Percentiles rank a stretch among this genome's conserved stretches.
These are phyloP conservation scores for Scalopus aquaticus DNA, from an alignment of 2,113 vertebrate genomes.

Conservation along the genomic window DNA sequence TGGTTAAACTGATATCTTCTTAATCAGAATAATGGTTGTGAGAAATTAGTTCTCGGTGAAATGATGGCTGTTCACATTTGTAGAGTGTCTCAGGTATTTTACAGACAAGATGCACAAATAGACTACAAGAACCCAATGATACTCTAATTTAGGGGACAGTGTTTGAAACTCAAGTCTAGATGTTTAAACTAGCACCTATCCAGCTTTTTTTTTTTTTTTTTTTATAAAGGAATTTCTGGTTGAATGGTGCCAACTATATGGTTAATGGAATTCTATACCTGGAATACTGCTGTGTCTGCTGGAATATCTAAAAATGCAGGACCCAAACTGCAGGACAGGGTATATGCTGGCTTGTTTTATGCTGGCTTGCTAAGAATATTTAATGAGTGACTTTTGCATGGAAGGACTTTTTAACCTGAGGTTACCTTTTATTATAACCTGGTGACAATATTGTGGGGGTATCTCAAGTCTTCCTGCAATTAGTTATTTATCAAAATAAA, in stretches of 20 bases:
- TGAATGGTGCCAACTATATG: not conserved
- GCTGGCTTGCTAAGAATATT: not conserved
- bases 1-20: not conserved
- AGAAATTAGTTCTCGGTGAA: not conserved
- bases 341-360: not conserved
- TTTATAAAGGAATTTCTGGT: not conserved
- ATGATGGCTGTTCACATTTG: not conserved
- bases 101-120: not conserved
- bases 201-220: not conserved
- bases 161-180: not conserved
- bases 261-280: not conserved
- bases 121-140: not conserved
- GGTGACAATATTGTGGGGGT: not conserved
- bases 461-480: not conserved
- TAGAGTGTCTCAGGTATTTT: not conserved
- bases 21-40: not conserved
- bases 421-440: not conserved
- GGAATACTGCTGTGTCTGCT: not conserved
- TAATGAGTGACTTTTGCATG: not conserved
- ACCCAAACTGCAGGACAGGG: not conserved
- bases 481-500: not conserved
- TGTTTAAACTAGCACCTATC: not conserved
- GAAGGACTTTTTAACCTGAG: not conserved
- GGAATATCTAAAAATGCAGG: not conserved
- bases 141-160: not conserved